These are phyloP conservation scores for Lepisosteus oculatus DNA, from an alignment of 2,113 vertebrate species.

Conservation along the genomic window DNA sequence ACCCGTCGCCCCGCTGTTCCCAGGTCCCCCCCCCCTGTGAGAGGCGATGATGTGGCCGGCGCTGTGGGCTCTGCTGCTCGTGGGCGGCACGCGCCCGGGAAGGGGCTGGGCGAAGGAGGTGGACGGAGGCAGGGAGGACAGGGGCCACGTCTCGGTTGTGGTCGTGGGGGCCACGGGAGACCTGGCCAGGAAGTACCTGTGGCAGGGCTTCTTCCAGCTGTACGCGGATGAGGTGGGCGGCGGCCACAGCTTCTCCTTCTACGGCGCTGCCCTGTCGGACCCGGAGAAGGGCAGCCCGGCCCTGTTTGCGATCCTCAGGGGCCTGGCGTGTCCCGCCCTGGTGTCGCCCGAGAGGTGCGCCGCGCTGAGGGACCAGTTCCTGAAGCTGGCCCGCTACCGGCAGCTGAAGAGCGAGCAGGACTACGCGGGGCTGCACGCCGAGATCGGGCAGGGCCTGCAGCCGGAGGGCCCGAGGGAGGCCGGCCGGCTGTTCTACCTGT, in stretches of 20 bases:
- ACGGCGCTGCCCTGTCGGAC: constrained; percentile 68
- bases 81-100: constrained; percentile 53
- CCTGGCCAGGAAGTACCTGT: constrained; percentile 89
- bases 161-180: constrained; percentile 89
- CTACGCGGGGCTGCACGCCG: constrained; percentile 66
- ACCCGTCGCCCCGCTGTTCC: too few species aligned
- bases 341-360: constrained; percentile 64
- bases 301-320: constrained; percentile 77
- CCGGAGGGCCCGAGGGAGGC: constrained; percentile 75
- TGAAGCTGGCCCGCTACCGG: constrained; percentile 75
- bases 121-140: constrained; percentile 30
- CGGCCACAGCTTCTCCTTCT: constrained; percentile 84
- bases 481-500: constrained; percentile 91
- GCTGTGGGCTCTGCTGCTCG: constrained; percentile 44
- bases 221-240: constrained; percentile 74
- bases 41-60: constrained; percentile 56
- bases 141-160: constrained; percentile 80
- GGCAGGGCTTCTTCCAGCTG: constrained; percentile 89
- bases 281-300: constrained; percentile 57
- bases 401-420: constrained; percentile 73
- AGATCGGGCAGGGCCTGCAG: constrained; percentile 59
- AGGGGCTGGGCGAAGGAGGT: constrained; percentile 34
- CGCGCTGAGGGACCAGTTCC: constrained; percentile 80
- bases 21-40: too few species aligned
- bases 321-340: constrained; percentile 67